Percentiles rank a stretch among this genome's conserved stretches.
Evolutionary conservation across 2,797 vertebrate species (phyloP).

Genomic region (Austrolebias charrua): DNA sequence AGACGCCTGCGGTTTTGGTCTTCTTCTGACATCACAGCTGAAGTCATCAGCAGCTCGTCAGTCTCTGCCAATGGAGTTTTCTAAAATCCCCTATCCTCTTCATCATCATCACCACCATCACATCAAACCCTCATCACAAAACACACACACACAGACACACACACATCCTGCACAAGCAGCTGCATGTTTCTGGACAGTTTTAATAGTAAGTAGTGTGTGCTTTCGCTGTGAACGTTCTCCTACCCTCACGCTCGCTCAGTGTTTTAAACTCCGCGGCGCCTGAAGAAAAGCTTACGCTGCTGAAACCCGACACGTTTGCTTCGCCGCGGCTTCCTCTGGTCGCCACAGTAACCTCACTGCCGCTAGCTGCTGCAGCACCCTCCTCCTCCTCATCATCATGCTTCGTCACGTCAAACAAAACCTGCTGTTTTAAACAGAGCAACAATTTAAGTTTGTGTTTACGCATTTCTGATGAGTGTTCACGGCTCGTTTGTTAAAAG

Average conservation of each 20-base stretch:
- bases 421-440: too few species aligned
- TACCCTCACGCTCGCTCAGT: too few species aligned
- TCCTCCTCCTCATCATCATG: too few species aligned
- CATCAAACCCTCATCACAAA: not conserved
- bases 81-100: conserved; percentile 46
- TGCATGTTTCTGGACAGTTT: conserved; percentile 35
- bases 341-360: conserved; percentile 4
- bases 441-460: too few species aligned
- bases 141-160: conserved; percentile 6
- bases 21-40: conserved; percentile 82
- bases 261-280: too few species aligned
- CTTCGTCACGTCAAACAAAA: too few species aligned
- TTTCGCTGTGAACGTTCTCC: conserved; percentile 1
- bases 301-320: not conserved
- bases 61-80: conserved; percentile 74
- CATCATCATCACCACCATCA: conserved; percentile 28
- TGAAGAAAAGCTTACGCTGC: too few species aligned
- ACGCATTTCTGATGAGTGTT: too few species aligned
- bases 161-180: too few species aligned
- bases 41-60: conserved; percentile 65
- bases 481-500: too few species aligned
- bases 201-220: conserved; percentile 63
- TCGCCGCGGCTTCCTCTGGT: conserved; percentile 13
- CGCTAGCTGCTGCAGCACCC: not conserved
- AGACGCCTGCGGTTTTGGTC: conserved; percentile 92